A percentile compares a stretch with the other conserved stretches of the same genome.
These are phyloP conservation scores for Maccullochella peelii DNA, from an alignment of 2,113 vertebrate species.

Conservation along the genomic window DNA sequence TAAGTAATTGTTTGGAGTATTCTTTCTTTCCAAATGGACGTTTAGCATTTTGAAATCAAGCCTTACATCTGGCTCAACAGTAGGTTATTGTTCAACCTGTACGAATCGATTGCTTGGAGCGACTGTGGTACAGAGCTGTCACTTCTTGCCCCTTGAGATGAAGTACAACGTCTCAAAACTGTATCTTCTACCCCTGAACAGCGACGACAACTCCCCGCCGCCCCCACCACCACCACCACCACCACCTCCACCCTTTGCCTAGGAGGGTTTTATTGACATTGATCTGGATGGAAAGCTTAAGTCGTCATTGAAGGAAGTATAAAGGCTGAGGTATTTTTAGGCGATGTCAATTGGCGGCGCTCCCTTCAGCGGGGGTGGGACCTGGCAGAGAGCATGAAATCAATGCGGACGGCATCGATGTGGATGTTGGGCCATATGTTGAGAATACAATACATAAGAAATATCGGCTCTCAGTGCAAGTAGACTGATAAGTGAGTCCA, in stretches of 20 bases:
- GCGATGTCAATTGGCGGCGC: conserved; percentile 3
- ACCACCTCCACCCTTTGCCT: not conserved
- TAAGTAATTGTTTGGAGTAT: not conserved
- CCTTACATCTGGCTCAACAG: not conserved
- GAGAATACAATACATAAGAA: conserved; percentile 46
- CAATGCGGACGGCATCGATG: conserved; percentile 37
- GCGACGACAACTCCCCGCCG: not conserved
- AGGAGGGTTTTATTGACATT: conserved; percentile 36
- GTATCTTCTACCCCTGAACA: not conserved
- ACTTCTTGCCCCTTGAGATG: not conserved
- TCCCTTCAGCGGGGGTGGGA: conserved; percentile 16
- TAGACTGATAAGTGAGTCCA: conserved; percentile 37
- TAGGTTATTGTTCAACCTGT: not conserved
- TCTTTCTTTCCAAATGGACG: not conserved
- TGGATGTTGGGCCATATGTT: conserved; percentile 38
- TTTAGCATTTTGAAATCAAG: not conserved
- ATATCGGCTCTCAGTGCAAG: conserved; percentile 12
- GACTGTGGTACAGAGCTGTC: not conserved
- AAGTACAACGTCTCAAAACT: conserved; percentile 11
- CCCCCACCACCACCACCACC: too few species aligned
- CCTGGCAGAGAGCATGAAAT: conserved; percentile 41
- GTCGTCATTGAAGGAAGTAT: conserved; percentile 35
- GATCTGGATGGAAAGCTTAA: conserved; percentile 13
- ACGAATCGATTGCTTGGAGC: not conserved
- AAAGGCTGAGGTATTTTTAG: conserved; percentile 64